Base-by-base conservation (phyloP, 2,888 invertebrate species). In the Drosophila borealis region DNA sequence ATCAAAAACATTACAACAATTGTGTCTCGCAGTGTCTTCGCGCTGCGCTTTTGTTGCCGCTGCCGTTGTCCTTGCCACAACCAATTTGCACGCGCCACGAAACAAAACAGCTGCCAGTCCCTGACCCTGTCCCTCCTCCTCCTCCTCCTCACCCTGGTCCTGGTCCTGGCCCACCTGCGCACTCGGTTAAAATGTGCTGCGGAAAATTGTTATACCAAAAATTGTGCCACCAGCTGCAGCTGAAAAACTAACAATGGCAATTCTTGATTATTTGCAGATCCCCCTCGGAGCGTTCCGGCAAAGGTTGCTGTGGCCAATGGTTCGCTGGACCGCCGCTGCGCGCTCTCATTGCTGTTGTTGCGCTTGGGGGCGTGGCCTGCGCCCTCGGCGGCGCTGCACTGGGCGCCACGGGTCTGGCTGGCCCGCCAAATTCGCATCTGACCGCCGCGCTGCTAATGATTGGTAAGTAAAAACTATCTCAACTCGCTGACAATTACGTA, bases 301-400 rank as follows among this genome's bases (percentile, higher is more conserved):
- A 93, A 80, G 92, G 92, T 63, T 93, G 92, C 70, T 93, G 92
- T 67, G 92, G 92, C 67, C 92, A 92, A 81, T 93, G 93, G 93
- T 92, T 93, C 78, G 92, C 92, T 37, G 92, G 92, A 42, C 93
- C 92, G 49, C 92, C 92, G 55, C 75, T 93, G 72, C 91, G 93
- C 49, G 92, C 92, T 45, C 88, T 93, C 67, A 92, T 93, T 62
- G 93, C 92, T 46, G 92, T 93, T 33, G 92, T 93, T 19, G 92
- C 92, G 17, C 78, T 93, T 49, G 93, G 93, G 55, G 92, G 92
- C 68, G 90, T 92, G 37, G 92, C 92, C 19, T 93, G 93, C 82
- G 92, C 92, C 70, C 80, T 93, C 33, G 93, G 92, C 68, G 92
- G 92, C 64, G 93, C 92, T 55, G 92, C 92, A 14, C 66, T 92